phyloP scores from a whole-genome alignment of 1,140 invertebrate species.

The Triops cancriformis region DNA sequence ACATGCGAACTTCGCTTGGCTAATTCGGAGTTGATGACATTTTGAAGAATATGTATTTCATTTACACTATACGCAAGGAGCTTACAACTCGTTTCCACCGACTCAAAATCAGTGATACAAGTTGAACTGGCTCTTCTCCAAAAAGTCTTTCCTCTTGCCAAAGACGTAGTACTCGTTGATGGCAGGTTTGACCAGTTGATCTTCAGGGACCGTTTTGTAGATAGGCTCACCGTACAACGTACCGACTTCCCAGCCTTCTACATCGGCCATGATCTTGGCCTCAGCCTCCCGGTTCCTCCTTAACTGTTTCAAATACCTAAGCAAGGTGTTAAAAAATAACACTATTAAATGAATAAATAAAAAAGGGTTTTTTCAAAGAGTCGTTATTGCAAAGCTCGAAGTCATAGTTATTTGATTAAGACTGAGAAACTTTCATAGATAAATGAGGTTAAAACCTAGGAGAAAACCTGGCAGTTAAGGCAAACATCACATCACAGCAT shows the following conservation, averaged over 20 bases:
- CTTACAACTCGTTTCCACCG: neutral
- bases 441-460: too few species aligned
- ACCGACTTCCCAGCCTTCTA: slow-evolving; percentile 75
- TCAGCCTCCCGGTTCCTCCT: slow-evolving; percentile 73
- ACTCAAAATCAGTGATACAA: neutral
- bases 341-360: neutral
- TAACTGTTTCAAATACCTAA: slow-evolving; percentile 62
- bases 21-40: too few species aligned
- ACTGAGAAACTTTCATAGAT: too few species aligned
- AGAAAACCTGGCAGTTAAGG: too few species aligned
- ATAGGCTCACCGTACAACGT: slow-evolving; percentile 75
- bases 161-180: slow-evolving; percentile 59
- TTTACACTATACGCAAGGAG: neutral
- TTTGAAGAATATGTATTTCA: neutral
- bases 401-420: too few species aligned
- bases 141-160: neutral
- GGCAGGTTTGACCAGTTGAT: slow-evolving; percentile 50
- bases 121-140: slow-evolving; percentile 11
- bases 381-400: too few species aligned
- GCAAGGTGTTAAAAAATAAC: slow-evolving; percentile 24
- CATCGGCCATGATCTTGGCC: slow-evolving; percentile 73
- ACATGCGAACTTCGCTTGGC: too few species aligned
- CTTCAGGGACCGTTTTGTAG: slow-evolving; percentile 50
- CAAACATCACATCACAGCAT: too few species aligned
- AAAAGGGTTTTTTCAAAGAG: too few species aligned